Evolutionary conservation across 92 coral and sea anemone genomes (phyloP).

Genomic region (Muricea muricata): DNA sequence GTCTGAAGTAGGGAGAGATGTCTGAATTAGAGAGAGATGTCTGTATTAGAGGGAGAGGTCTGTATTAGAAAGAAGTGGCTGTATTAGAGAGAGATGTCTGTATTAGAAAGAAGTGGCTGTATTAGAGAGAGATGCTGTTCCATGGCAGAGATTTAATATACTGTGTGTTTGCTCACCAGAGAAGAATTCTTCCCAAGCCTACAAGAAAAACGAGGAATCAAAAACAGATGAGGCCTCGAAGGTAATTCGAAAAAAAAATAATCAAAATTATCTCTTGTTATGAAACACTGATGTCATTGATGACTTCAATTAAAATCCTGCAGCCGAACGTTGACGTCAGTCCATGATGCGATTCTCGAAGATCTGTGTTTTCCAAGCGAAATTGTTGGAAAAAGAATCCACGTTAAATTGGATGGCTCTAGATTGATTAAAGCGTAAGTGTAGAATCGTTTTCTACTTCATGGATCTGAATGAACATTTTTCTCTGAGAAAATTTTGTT

Average conservation of each 20-base stretch:
- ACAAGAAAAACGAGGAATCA: constrained; percentile 92
- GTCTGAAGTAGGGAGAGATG: too few species aligned
- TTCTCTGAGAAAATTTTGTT: constrained; percentile 53
- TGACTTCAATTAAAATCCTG: background rate
- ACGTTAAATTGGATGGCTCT: constrained; percentile 91
- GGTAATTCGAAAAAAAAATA: constrained; percentile 60
- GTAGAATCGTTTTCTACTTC: constrained; percentile 56
- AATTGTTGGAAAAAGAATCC: constrained; percentile 94
- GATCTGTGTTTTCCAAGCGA: constrained; percentile 98
- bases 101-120: too few species aligned
- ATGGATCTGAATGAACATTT: constrained; percentile 66
- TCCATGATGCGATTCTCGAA: constrained; percentile 95
- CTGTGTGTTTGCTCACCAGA: constrained; percentile 51
- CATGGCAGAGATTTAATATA: background rate
- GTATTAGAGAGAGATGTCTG: too few species aligned
- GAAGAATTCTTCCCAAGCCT: constrained; percentile 92
- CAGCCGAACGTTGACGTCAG: constrained; percentile 97
- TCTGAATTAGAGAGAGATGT: too few species aligned
- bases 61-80: too few species aligned
- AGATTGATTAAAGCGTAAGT: constrained; percentile 90
- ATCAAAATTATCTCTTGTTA: background rate
- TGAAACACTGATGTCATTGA: background rate
- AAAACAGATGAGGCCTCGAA: constrained; percentile 94
- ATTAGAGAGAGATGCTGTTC: too few species aligned
- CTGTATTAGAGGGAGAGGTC: too few species aligned